These are phyloP conservation scores for Dasyprocta punctata DNA, from an alignment of 2,113 vertebrate genomes.

Conservation along the genomic window DNA sequence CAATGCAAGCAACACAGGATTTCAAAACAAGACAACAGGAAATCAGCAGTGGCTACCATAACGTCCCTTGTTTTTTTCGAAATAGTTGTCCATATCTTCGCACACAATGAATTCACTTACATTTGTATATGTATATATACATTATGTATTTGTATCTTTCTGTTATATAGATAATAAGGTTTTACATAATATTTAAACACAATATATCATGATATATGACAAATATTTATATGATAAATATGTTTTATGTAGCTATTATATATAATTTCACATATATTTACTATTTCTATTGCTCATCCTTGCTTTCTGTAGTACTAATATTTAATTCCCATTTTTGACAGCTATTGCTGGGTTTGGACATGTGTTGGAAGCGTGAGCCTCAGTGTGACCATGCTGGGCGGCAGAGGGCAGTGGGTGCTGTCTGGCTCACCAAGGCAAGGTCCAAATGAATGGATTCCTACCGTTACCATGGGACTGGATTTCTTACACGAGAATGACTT, in stretches of 20 bases:
- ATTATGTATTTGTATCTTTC: neutral
- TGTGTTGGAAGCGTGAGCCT: neutral
- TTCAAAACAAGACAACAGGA: no score
- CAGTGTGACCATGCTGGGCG: neutral
- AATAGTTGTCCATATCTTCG: no score
- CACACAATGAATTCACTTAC: no score
- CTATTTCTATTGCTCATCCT: neutral
- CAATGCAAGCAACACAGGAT: no score
- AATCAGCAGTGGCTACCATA: no score
- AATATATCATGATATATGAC: no score
- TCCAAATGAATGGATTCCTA: neutral
- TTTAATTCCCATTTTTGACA: neutral
- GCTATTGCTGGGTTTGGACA: neutral
- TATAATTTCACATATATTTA: neutral
- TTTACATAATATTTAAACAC: no score
- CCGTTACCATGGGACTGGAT: neutral
- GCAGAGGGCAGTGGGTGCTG: fast-evolving
- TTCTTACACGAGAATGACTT: neutral
- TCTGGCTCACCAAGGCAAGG: neutral
- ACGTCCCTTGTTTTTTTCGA: no score
- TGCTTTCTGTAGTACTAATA: neutral
- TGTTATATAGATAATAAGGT: no score
- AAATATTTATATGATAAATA: neutral
- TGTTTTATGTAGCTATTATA: neutral
- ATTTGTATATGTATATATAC: neutral